These are phyloP conservation scores for Kryphioiulus occultus DNA, from an alignment of 2,888 invertebrate genomes.

Conservation along the genomic window DNA sequence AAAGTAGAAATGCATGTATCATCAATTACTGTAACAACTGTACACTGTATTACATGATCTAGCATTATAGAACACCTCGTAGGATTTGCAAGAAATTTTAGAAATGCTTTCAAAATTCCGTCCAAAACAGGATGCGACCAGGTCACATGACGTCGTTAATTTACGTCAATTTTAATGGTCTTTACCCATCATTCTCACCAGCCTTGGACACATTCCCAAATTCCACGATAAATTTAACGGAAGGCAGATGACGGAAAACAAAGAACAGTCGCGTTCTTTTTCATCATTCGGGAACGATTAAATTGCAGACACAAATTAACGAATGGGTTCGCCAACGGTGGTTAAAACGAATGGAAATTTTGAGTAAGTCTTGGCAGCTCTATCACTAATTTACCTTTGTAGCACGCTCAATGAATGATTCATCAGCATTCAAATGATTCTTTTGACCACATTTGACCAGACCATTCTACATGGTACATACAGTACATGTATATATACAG, in stretches of 20 bases:
- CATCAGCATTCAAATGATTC: too few relatives aligned
- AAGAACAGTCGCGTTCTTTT: background rate
- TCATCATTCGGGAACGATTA: background rate
- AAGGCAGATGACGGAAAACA: background rate
- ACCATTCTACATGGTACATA: too few relatives aligned
- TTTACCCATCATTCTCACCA: background rate
- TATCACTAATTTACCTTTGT: too few relatives aligned
- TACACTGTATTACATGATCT: background rate
- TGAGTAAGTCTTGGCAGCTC: background rate
- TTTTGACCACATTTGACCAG: too few relatives aligned
- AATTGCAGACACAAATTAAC: background rate
- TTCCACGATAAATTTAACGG: background rate
- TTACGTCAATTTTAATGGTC: background rate
- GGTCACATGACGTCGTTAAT: background rate
- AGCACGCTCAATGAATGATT: too few relatives aligned
- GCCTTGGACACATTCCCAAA: background rate
- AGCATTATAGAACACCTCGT: background rate
- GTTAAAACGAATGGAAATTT: background rate
- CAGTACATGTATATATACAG: too few relatives aligned
- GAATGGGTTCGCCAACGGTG: background rate
- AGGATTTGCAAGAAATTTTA: background rate
- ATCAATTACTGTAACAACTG: background rate
- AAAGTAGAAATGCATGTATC: too few relatives aligned
- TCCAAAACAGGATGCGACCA: background rate
- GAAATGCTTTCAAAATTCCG: background rate